Conservation (phyloP, 2,888 invertebrate genomes). For the Melanophora roralis region DNA sequence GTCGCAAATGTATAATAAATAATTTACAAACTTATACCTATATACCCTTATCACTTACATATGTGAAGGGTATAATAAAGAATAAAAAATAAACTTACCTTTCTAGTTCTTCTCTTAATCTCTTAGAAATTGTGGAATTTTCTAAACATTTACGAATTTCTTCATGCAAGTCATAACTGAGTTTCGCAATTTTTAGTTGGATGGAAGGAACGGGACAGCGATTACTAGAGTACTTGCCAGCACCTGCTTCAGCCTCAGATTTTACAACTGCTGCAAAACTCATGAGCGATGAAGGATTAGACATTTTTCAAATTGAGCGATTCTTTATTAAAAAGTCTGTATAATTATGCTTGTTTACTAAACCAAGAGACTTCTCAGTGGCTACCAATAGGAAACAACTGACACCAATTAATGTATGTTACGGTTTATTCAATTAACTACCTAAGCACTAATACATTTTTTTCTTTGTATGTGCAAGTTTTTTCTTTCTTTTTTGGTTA, state of each 20-base stretch:
- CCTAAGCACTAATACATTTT: neutral
- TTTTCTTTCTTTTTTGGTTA: neutral
- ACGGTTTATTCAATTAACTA: neutral
- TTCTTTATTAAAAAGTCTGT: conserved; percentile 13
- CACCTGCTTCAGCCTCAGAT: conserved; percentile 42
- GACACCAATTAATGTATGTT: neutral
- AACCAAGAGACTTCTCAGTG: neutral
- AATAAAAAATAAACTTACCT: conserved; percentile 68
- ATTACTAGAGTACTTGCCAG: conserved; percentile 37
- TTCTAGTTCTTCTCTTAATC: conserved; percentile 73
- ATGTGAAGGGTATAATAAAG: too few relatives aligned
- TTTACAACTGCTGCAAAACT: conserved; percentile 45
- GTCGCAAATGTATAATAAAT: too few relatives aligned
- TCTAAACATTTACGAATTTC: conserved; percentile 74
- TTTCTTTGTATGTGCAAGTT: neutral
- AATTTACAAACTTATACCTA: too few relatives aligned
- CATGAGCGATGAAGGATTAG: conserved; percentile 33
- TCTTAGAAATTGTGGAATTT: conserved; percentile 71
- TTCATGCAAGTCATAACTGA: conserved; percentile 73
- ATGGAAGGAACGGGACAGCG: conserved; percentile 62
- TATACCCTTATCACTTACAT: too few relatives aligned
- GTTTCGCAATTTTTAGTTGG: conserved; percentile 70
- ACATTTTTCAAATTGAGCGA: conserved; percentile 15
- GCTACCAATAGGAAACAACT: neutral
- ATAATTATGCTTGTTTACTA: neutral